Evolutionary conservation across 2,888 invertebrate species (phyloP).

Genomic region (Drosophila nigritarsus): DNA sequence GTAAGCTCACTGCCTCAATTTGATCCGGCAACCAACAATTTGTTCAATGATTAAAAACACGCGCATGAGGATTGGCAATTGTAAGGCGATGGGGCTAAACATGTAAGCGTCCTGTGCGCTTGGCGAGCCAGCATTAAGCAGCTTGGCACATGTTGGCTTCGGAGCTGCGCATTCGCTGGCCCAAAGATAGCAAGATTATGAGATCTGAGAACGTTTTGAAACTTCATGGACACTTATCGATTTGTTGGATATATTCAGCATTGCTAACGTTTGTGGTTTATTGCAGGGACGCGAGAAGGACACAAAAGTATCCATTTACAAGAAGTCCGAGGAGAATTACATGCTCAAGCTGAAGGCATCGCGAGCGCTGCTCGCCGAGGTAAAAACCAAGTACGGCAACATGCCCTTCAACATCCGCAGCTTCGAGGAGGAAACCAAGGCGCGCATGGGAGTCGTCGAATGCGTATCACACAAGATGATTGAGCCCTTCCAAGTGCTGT

Average conservation of each 20-base stretch:
- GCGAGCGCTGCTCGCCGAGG: constrained; percentile 94
- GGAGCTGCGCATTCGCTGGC: constrained; percentile 50
- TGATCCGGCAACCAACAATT: neutral
- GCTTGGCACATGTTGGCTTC: constrained; percentile 40
- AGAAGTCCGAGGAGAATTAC: constrained; percentile 98
- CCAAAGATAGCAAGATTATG: constrained; percentile 85
- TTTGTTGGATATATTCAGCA: neutral
- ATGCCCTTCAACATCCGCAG: constrained; percentile 99
- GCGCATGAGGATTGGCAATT: constrained; percentile 82
- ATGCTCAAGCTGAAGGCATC: constrained; percentile 99
- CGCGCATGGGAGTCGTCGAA: constrained; percentile 98
- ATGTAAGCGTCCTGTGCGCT: constrained; percentile 53
- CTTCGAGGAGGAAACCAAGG: constrained; percentile 98
- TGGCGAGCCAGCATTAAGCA: constrained; percentile 26
- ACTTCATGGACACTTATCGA: neutral
- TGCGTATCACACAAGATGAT: constrained; percentile 99
- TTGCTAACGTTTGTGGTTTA: constrained; percentile 21
- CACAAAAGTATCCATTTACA: constrained; percentile 98
- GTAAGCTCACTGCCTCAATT: constrained; percentile 86
- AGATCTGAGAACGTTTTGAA: constrained; percentile 83
- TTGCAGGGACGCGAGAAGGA: constrained; percentile 94
- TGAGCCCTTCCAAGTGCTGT: constrained; percentile 98
- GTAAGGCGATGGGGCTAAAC: constrained; percentile 43
- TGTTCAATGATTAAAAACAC: constrained; percentile 84
- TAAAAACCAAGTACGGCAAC: constrained; percentile 94